phyloP scores from a whole-genome alignment of 1,140 invertebrate genomes.

The Piezodorus guildinii region DNA sequence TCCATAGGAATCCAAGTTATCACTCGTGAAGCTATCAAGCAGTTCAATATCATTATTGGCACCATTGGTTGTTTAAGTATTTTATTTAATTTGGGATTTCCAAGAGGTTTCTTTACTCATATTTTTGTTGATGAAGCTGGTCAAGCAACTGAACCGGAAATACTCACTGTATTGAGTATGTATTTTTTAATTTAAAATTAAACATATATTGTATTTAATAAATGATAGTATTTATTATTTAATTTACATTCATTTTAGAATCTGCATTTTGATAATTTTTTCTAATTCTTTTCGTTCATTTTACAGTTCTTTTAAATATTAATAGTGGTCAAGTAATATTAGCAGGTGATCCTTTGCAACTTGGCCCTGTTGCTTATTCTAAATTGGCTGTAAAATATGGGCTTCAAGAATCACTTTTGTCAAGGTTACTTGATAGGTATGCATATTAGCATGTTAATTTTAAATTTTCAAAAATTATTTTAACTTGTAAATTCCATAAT shows the following conservation, averaged over 20 bases:
- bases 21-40: constrained; percentile 37
- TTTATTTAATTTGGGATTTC: constrained; percentile 52
- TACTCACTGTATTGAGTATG: constrained; percentile 57
- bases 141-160: constrained; percentile 80
- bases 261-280: not conserved
- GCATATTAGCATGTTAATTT: too few relatives aligned
- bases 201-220: too few relatives aligned
- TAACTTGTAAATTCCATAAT: too few relatives aligned
- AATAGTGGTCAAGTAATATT: constrained; percentile 58
- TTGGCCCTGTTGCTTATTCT: constrained; percentile 72
- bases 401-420: constrained; percentile 36
- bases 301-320: constrained; percentile 32
- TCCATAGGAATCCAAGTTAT: too few relatives aligned
- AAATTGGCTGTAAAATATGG: constrained; percentile 48
- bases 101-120: constrained; percentile 70
- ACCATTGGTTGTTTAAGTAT: constrained; percentile 63
- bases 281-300: not conserved
- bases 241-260: not conserved
- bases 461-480: too few relatives aligned
- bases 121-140: constrained; percentile 84
- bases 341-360: constrained; percentile 83
- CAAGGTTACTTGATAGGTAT: constrained; percentile 28
- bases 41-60: constrained; percentile 67
- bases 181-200: not conserved
- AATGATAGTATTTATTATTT: too few relatives aligned